Percentiles rank a stretch among this genome's conserved stretches.
Conservation (phyloP, 2,888 invertebrate species). For the Thumatha senex region DNA sequence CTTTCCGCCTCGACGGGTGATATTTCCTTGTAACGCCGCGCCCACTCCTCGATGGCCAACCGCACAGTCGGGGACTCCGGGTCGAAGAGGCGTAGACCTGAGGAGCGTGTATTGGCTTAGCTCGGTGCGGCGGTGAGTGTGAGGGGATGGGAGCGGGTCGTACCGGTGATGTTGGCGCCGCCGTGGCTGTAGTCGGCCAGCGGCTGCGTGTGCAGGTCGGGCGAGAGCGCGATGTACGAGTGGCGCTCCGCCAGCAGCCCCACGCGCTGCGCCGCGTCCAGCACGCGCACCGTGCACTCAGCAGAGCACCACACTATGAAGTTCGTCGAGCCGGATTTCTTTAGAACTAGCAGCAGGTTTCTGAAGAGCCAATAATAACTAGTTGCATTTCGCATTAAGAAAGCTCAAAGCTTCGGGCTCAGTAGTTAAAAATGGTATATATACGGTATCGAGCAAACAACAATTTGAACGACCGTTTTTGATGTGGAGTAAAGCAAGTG, state of each 20-base stretch:
- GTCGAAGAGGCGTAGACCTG: slow-evolving; percentile 62
- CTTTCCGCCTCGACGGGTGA: slow-evolving; percentile 21
- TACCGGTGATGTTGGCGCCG: slow-evolving; percentile 69
- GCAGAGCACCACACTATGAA: slow-evolving; percentile 66
- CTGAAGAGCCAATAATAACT: slow-evolving; percentile 27
- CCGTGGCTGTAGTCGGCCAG: slow-evolving; percentile 66
- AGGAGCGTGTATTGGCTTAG: background rate
- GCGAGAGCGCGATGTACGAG: slow-evolving; percentile 60
- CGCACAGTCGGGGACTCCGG: slow-evolving; percentile 46
- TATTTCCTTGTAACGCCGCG: slow-evolving; percentile 26
- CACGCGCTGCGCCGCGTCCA: slow-evolving; percentile 71
- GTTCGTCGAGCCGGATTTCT: slow-evolving; percentile 56
- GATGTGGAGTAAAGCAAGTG: too few relatives aligned
- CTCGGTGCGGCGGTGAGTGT: background rate
- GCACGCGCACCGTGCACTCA: slow-evolving; percentile 58
- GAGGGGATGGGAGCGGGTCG: slow-evolving; percentile 4
- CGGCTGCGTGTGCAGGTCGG: slow-evolving; percentile 61
- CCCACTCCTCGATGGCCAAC: slow-evolving; percentile 32
- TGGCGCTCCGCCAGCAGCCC: slow-evolving; percentile 66
- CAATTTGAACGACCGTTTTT: too few relatives aligned
- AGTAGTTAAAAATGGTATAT: too few relatives aligned
- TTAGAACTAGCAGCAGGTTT: slow-evolving; percentile 64
- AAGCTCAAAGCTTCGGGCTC: too few relatives aligned
- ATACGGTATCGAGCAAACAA: too few relatives aligned
- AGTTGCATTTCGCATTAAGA: too few relatives aligned